phyloP scores from a whole-genome alignment of 2,888 invertebrate genomes.

The Athalia circularis region DNA sequence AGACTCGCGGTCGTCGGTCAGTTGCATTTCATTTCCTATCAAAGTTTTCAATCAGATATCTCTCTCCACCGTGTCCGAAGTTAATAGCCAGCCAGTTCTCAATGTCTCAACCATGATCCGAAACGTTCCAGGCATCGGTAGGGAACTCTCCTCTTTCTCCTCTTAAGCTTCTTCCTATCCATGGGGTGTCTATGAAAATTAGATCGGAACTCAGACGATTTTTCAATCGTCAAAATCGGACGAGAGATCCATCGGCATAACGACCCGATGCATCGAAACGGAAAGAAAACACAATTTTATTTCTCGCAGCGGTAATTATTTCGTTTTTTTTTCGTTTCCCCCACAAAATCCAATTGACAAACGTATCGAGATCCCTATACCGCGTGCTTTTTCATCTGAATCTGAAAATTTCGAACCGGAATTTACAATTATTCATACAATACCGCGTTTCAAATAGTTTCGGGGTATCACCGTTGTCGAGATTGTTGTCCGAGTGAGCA shows the following conservation, averaged over 20 bases:
- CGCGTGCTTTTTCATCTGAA: neutral
- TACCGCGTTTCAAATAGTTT: neutral
- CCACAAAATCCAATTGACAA: neutral
- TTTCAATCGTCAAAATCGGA: no score
- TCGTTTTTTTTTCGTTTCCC: no score
- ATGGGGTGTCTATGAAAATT: neutral
- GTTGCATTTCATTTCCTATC: constrained; percentile 43
- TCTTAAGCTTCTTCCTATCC: neutral
- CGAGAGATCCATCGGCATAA: no score
- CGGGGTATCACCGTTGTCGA: neutral
- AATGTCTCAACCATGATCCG: constrained; percentile 35
- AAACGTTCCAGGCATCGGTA: constrained; percentile 21
- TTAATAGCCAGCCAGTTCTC: constrained; percentile 9
- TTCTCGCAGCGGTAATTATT: no score
- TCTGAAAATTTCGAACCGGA: neutral
- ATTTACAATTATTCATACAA: neutral
- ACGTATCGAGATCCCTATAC: neutral
- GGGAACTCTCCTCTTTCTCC: neutral
- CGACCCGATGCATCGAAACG: no score
- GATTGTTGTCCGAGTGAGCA: neutral
- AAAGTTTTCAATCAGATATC: constrained; percentile 40
- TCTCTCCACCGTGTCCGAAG: constrained; percentile 18
- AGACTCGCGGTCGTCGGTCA: constrained; percentile 34
- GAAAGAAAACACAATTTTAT: no score
- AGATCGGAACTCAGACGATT: no score